phyloP scores from a whole-genome alignment of 1,140 invertebrate genomes.

The Xylocopa sonorina region DNA sequence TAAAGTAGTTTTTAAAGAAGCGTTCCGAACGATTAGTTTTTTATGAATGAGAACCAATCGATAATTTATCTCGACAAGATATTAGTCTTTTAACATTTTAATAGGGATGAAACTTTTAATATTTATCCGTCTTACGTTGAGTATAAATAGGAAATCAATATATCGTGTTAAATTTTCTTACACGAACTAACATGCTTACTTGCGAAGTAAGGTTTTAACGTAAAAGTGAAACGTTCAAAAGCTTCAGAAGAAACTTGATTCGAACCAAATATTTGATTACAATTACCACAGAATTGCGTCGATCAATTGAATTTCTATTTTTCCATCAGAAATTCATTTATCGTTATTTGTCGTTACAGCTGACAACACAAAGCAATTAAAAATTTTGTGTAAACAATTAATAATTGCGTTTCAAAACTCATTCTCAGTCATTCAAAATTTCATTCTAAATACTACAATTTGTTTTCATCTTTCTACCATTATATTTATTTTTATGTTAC shows the following conservation, averaged over 20 bases:
- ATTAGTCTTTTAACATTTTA: conserved; percentile 7
- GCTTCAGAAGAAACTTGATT: too few species aligned
- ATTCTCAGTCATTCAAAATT: too few species aligned
- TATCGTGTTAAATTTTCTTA: background rate
- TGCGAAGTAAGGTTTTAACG: background rate
- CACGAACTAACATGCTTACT: background rate
- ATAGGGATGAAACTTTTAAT: conserved; percentile 11
- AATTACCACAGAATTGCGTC: background rate
- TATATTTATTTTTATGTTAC: background rate
- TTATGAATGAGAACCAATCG: conserved; percentile 4
- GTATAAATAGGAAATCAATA: conserved; percentile 44
- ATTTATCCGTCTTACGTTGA: conserved; percentile 7
- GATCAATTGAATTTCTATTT: background rate
- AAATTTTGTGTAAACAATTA: background rate
- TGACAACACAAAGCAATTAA: too few species aligned
- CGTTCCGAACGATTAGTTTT: background rate
- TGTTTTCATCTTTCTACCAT: background rate
- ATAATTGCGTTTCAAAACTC: too few species aligned
- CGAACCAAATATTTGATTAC: background rate
- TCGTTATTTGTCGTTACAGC: too few species aligned
- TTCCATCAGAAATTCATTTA: too few species aligned
- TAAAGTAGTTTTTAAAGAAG: background rate
- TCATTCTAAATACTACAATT: background rate
- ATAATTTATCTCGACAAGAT: background rate
- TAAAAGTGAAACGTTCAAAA: background rate